These are phyloP conservation scores for Darevskia mixta DNA, from an alignment of 2,797 vertebrate species.

Conservation along the genomic window DNA sequence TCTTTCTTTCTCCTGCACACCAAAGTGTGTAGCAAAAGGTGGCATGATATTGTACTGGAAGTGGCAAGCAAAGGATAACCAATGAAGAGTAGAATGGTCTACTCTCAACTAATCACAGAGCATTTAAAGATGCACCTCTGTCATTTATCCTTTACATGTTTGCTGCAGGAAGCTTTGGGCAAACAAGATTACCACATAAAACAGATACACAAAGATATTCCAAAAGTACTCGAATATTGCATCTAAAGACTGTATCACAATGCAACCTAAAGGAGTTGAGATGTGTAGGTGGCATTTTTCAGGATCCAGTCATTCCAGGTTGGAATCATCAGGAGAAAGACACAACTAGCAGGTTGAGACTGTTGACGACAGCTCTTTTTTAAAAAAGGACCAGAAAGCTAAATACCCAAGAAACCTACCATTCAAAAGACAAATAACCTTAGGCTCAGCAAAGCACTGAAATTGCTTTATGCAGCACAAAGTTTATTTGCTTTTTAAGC, in stretches of 20 bases:
- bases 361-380: not conserved
- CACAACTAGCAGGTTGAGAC: conserved; percentile 9
- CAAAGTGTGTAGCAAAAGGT: not conserved
- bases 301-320: conserved; percentile 30
- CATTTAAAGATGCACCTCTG: not conserved
- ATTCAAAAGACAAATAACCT: conserved; percentile 37
- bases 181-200: not conserved
- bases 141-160: not conserved
- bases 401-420: not conserved
- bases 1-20: not conserved
- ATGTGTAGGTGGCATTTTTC: not conserved
- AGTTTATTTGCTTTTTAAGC: conserved; percentile 37
- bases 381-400: conserved; percentile 26
- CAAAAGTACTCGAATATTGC: not conserved
- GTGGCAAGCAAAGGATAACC: not conserved
- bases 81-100: not conserved
- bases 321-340: not conserved
- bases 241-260: conserved; percentile 1
- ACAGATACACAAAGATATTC: not conserved
- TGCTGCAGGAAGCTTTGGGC: not conserved
- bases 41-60: not conserved
- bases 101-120: not conserved
- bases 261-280: conserved; percentile 29
- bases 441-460: not conserved
- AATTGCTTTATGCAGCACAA: conserved; percentile 21